phyloP scores from a whole-genome alignment of 2,113 vertebrate species.

The Prietella phreatophila region DNA sequence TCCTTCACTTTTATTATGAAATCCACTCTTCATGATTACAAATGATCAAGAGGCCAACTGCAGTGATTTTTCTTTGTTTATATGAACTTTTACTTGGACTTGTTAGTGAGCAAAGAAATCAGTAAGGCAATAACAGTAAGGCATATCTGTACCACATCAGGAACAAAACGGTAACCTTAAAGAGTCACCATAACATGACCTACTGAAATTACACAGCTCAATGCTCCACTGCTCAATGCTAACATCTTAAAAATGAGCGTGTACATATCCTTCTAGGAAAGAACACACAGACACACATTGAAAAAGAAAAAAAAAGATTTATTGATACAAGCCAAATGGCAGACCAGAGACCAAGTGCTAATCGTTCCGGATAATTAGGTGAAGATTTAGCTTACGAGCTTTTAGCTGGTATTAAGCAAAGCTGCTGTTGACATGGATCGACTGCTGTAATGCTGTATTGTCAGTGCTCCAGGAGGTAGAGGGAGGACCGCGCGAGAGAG shows the following conservation, averaged over 20 bases:
- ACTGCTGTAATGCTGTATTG: conserved; percentile 82
- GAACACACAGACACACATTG: conserved; percentile 5
- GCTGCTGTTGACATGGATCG: conserved; percentile 83
- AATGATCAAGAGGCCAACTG: not conserved
- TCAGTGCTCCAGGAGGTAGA: conserved; percentile 78
- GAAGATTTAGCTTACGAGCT: conserved; percentile 82
- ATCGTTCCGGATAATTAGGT: conserved; percentile 82
- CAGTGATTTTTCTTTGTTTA: not conserved
- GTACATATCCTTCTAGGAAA: conserved; percentile 51
- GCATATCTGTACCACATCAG: conserved; percentile 72
- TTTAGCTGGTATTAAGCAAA: conserved; percentile 84
- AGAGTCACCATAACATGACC: not conserved
- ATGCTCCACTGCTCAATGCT: not conserved
- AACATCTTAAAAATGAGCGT: conserved; percentile 41
- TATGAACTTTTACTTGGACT: not conserved
- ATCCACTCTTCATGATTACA: not conserved
- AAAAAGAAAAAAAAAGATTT: conserved; percentile 63
- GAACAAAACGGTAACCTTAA: conserved; percentile 35
- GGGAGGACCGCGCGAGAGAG: conserved; percentile 68
- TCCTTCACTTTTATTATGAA: not conserved
- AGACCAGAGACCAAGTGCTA: conserved; percentile 71
- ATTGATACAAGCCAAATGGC: conserved; percentile 70
- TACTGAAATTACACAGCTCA: not conserved
- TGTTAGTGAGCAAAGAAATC: conserved; percentile 15
- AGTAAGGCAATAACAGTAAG: conserved; percentile 57